These are phyloP conservation scores for Bufo bufo DNA, from an alignment of 2,113 vertebrate genomes.

Conservation along the genomic window DNA sequence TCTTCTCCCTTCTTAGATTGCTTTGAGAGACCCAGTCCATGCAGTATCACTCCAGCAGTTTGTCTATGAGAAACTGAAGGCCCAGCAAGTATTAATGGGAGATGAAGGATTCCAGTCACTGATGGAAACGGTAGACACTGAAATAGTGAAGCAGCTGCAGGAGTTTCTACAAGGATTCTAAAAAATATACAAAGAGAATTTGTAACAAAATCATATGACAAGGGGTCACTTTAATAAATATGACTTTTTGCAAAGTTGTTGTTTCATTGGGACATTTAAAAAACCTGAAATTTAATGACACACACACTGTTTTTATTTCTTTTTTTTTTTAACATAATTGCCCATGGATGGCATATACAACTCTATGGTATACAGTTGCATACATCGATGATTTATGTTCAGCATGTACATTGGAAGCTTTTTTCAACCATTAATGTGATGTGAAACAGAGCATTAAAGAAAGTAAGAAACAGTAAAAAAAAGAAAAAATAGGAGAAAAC, in stretches of 20 bases:
- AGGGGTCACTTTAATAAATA: neutral
- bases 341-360: too few species aligned
- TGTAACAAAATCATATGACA: neutral
- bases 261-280: neutral
- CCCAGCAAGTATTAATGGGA: conserved; percentile 88
- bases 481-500: too few species aligned
- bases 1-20: conserved; percentile 78
- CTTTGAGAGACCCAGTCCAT: conserved; percentile 93
- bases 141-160: conserved; percentile 91
- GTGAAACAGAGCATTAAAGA: too few species aligned
- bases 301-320: too few species aligned
- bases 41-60: conserved; percentile 91
- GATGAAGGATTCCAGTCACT: conserved; percentile 88
- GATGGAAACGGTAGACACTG: conserved; percentile 96
- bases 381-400: too few species aligned
- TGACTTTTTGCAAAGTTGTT: conserved; percentile 19
- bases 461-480: too few species aligned
- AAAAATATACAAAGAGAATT: conserved; percentile 45
- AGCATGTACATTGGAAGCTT: too few species aligned
- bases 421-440: too few species aligned
- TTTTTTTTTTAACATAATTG: too few species aligned
- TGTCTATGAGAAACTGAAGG: conserved; percentile 94
- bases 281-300: too few species aligned
- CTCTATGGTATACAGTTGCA: too few species aligned
- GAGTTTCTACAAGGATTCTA: conserved; percentile 91